Evolutionary conservation across 2,113 vertebrate species (phyloP), one percentile per base, ranked within the genome.

Genomic region (Hippolais icterina): DNA sequence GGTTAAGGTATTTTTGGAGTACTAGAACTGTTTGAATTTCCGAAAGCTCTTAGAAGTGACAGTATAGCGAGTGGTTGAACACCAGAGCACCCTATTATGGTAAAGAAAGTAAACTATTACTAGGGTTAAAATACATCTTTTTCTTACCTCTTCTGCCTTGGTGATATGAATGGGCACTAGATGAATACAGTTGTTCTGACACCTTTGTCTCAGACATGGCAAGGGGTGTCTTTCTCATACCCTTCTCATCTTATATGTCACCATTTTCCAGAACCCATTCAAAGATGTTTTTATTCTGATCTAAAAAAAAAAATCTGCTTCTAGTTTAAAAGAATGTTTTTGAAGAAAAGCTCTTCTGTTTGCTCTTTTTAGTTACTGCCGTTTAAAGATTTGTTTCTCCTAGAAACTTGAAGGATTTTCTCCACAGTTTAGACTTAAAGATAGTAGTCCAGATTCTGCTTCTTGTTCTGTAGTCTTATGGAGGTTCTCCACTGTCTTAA

Each of bases 371-470:
- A 42, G 46, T 89, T 94, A 72, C 28, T 75, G 9, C 63, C 72
- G 10, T 82, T 94, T 78, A 93, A 91, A 72, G 70, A 72, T 65
- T 69, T 83, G 33, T 87, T 95, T 85, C 54, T 93, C 18, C 37
- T 87, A 47, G 69, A 76, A 85, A 35, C 35, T 31, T 78, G 35
- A 77, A 86, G 33, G 27, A n/a, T 91, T 91, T 95, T 90, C 42
- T 80, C 10, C 17, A 19, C 42, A 41, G 0, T 60, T 89, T 71
- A 79, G 57, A 41, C 54, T 88, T 83, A 17, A 70, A 86, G 42
- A 33, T 74, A 78, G 44, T 37, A 82, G 41, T 71, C 23, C 15
- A 65, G 53, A 72, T 82, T 84, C 53, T 79, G 49, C 74, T 87
- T 91, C 53, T 72, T 69, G 65, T 94, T 94, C 46, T 86, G 29